These are phyloP conservation scores for Tarsius wallacei DNA, from an alignment of 2,797 vertebrate species.

Conservation along the genomic window DNA sequence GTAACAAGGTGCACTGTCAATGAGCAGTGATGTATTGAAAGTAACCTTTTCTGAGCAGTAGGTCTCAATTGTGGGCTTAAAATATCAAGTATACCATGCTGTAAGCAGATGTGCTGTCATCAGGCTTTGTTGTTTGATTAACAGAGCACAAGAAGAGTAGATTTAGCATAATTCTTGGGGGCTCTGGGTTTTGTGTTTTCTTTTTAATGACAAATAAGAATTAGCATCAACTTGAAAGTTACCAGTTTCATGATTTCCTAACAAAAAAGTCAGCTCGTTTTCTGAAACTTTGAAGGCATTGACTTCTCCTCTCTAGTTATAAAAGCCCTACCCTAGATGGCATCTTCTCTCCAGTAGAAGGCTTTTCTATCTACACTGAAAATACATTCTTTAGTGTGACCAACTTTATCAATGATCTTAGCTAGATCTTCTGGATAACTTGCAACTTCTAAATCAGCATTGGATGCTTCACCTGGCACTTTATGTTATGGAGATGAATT, in stretches of 20 bases:
- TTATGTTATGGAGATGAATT: background rate
- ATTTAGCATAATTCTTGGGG: background rate
- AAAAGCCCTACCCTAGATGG: background rate
- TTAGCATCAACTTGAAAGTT: background rate
- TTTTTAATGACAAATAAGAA: background rate
- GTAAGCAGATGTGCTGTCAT: background rate
- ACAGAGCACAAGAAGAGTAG: background rate
- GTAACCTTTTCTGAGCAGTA: background rate
- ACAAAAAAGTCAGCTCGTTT: background rate
- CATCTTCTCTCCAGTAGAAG: background rate
- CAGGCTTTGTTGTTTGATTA: background rate
- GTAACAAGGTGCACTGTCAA: background rate
- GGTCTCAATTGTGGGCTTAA: background rate
- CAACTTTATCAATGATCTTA: background rate
- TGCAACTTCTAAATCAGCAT: background rate
- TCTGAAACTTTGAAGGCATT: background rate
- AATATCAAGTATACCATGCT: background rate
- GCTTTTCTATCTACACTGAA: background rate
- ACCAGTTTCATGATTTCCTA: background rate
- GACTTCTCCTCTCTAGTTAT: background rate
- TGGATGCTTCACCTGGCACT: background rate
- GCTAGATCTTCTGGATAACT: background rate
- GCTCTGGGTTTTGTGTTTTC: background rate
- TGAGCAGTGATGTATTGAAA: background rate
- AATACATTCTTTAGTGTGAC: background rate